Evolutionary conservation across 2,888 invertebrate species (phyloP).

Genomic region (Liopterus haemorrhoidalis): DNA sequence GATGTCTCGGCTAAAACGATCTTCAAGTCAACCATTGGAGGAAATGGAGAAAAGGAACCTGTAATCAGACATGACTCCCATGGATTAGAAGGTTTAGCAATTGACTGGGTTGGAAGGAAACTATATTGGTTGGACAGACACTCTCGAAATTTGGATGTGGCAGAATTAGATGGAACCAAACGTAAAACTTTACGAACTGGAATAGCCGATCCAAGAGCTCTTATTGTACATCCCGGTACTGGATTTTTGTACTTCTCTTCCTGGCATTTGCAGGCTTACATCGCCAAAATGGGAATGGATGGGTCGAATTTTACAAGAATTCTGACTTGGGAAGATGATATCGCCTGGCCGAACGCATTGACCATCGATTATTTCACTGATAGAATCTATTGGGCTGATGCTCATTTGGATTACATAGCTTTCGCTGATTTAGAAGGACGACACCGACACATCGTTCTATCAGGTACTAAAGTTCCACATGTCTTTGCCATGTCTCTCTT

Average conservation of each 20-base stretch:
- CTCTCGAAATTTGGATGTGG: conserved; percentile 90
- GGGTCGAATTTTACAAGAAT: conserved; percentile 86
- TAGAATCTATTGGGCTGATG: conserved; percentile 95
- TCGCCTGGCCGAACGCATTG: conserved; percentile 98
- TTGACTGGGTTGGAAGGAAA: conserved; percentile 95
- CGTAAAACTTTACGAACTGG: conserved; percentile 83
- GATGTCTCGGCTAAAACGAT: conserved; percentile 95
- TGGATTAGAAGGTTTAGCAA: conserved; percentile 93
- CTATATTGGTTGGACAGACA: conserved; percentile 96
- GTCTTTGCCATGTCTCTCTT: conserved; percentile 92
- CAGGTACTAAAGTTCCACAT: conserved; percentile 81
- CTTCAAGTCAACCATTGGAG: conserved; percentile 62
- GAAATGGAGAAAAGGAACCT: conserved; percentile 65
- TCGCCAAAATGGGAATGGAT: conserved; percentile 96
- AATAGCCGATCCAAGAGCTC: conserved; percentile 88
- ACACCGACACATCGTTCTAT: conserved; percentile 74
- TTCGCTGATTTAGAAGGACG: conserved; percentile 89
- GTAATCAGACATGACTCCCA: conserved; percentile 90
- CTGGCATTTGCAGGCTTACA: conserved; percentile 93
- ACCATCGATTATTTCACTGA: conserved; percentile 96
- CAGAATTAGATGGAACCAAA: conserved; percentile 87
- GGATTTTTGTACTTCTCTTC: conserved; percentile 93
- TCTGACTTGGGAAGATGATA: conserved; percentile 85
- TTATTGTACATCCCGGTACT: conserved; percentile 90
- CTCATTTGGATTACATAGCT: conserved; percentile 95